Evolutionary conservation across 2,113 vertebrate species (phyloP).

Genomic region (Typhlomys cinereus): DNA sequence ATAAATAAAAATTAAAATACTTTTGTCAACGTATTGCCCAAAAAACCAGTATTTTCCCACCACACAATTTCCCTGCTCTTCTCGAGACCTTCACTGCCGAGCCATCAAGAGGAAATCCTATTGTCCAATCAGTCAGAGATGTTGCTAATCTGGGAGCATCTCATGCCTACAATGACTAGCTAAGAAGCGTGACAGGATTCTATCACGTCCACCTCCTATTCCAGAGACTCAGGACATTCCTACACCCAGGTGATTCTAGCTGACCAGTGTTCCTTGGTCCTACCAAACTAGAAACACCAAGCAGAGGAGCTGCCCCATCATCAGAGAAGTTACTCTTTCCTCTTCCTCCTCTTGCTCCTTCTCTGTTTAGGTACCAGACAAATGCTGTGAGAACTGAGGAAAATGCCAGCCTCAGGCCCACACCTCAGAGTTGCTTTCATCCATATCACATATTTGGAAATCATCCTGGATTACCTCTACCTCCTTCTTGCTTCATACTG

Average conservation of each 20-base stretch:
- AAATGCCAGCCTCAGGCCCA: too few species aligned
- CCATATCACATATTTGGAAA: too few species aligned
- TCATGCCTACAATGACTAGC: accelerated
- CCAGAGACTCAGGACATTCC: not conserved
- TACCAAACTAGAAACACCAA: not conserved
- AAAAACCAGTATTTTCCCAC: not conserved
- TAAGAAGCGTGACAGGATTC: not conserved
- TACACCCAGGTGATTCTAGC: not conserved
- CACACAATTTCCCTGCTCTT: not conserved
- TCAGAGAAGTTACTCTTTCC: not conserved
- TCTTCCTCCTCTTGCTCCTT: not conserved
- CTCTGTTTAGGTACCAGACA: not conserved
- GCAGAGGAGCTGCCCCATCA: not conserved
- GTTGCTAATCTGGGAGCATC: not conserved
- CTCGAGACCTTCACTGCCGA: not conserved
- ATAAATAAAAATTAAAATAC: not conserved
- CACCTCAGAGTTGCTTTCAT: too few species aligned
- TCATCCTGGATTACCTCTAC: too few species aligned
- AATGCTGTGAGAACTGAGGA: not conserved
- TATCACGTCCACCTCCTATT: too few species aligned
- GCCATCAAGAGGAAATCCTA: not conserved
- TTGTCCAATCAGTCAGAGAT: not conserved
- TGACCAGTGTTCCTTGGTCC: not conserved
- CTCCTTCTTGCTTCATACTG: too few species aligned
- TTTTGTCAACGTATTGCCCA: not conserved